Percentiles rank a stretch among this genome's conserved stretches.
These are phyloP conservation scores for Phocoena phocoena DNA, from an alignment of 2,113 vertebrate genomes.

Conservation along the genomic window DNA sequence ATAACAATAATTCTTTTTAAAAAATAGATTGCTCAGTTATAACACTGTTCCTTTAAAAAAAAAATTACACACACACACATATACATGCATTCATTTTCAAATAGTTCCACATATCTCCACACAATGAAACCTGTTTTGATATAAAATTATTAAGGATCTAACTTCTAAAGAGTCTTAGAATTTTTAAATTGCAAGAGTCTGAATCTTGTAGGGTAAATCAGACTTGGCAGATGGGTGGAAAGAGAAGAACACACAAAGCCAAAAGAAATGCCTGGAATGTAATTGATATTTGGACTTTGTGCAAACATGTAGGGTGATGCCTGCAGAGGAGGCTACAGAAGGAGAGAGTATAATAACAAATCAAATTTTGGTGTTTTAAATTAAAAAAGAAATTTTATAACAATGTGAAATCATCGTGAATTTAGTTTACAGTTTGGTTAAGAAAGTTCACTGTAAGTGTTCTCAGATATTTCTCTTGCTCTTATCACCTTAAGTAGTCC, in stretches of 20 bases:
- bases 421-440: not conserved
- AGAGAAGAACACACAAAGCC: slow-evolving; percentile 38
- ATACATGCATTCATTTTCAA: not conserved
- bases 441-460: not conserved
- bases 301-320: not conserved
- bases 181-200: not conserved
- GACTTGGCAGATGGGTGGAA: not conserved
- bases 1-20: not conserved
- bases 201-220: not conserved
- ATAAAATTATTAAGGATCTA: not conserved
- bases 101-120: not conserved
- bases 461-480: not conserved
- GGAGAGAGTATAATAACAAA: not conserved
- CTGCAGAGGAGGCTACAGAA: not conserved
- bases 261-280: slow-evolving; percentile 28
- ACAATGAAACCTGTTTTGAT: not conserved
- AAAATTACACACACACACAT: not conserved
- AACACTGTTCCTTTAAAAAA: not conserved
- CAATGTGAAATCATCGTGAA: not conserved
- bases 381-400: not conserved
- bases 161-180: not conserved
- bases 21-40: not conserved
- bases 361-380: not conserved
- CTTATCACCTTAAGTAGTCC: slow-evolving; percentile 8
- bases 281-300: not conserved